Conservation (phyloP, 2,113 vertebrate genomes). For the Prunella fulvescens region DNA sequence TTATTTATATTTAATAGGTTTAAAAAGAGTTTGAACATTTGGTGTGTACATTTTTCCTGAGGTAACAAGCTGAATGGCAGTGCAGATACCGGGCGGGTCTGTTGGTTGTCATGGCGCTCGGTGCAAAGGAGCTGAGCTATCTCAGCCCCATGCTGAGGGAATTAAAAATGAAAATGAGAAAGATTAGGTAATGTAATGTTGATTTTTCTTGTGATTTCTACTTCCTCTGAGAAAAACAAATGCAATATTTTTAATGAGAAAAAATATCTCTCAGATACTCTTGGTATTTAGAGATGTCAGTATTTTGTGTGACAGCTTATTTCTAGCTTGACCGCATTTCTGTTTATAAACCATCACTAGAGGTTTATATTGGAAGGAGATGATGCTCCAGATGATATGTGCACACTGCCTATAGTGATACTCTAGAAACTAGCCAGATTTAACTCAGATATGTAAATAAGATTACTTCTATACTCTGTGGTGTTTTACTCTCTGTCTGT, state of each 20-base stretch:
- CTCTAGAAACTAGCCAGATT: neutral
- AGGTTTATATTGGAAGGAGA: neutral
- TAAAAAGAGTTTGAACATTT: slow-evolving; percentile 13
- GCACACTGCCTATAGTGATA: neutral
- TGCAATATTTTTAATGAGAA: neutral
- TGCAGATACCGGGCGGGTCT: neutral
- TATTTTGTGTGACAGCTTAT: neutral
- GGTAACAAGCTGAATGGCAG: slow-evolving; percentile 18
- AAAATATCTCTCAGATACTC: neutral
- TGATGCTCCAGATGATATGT: neutral
- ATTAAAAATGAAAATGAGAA: slow-evolving; percentile 49
- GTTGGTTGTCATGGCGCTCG: slow-evolving; percentile 1
- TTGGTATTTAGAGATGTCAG: slow-evolving; percentile 7
- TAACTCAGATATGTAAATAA: neutral
- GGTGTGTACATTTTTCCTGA: slow-evolving; percentile 7
- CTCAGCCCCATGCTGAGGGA: neutral
- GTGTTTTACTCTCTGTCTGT: neutral
- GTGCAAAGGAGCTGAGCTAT: neutral
- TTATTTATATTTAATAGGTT: slow-evolving; percentile 50
- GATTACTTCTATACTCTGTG: neutral
- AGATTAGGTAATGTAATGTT: neutral
- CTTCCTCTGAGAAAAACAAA: slow-evolving; percentile 24
- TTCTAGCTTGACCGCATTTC: neutral
- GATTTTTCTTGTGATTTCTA: neutral
- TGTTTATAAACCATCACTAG: slow-evolving; percentile 21